Conservation (phyloP, 2,888 invertebrate genomes). For the Parapristionchus giblindavisi region DNA sequence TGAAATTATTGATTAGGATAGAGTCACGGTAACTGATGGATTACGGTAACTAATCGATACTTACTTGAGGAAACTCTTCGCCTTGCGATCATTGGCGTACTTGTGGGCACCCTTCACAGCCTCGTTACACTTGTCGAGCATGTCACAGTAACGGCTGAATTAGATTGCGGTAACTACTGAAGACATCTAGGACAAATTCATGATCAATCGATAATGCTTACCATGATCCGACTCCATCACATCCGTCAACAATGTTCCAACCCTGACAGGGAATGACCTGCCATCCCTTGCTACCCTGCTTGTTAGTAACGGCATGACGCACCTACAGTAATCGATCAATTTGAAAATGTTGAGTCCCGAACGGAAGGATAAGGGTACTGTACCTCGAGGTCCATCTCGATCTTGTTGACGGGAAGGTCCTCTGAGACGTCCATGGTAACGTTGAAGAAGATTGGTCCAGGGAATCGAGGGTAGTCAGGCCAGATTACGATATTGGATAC, state of each 20-base stretch:
- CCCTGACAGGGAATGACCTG: conserved; percentile 70
- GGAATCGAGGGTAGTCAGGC: conserved; percentile 70
- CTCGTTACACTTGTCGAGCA: conserved; percentile 69
- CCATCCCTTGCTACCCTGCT: conserved; percentile 68
- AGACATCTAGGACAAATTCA: background rate
- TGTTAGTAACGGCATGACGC: conserved; percentile 67
- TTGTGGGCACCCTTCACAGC: conserved; percentile 69
- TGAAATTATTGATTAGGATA: conserved; percentile 37
- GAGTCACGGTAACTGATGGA: background rate
- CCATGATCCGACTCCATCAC: conserved; percentile 70
- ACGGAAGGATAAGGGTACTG: background rate
- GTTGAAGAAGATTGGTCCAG: conserved; percentile 70
- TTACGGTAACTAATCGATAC: background rate
- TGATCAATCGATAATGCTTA: conserved; percentile 3
- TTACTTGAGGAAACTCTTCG: conserved; percentile 57
- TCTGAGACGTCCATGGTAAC: conserved; percentile 68
- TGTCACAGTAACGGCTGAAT: conserved; percentile 68
- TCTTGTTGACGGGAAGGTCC: conserved; percentile 67
- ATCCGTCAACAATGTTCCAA: conserved; percentile 69
- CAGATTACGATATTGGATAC: conserved; percentile 69
- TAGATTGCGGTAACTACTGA: background rate
- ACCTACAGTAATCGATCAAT: conserved; percentile 44
- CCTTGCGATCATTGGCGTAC: conserved; percentile 67
- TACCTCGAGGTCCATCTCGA: conserved; percentile 69
- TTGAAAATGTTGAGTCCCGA: background rate